These are phyloP conservation scores for Sceloporus undulatus DNA, from an alignment of 2,113 vertebrate genomes.

Conservation along the genomic window DNA sequence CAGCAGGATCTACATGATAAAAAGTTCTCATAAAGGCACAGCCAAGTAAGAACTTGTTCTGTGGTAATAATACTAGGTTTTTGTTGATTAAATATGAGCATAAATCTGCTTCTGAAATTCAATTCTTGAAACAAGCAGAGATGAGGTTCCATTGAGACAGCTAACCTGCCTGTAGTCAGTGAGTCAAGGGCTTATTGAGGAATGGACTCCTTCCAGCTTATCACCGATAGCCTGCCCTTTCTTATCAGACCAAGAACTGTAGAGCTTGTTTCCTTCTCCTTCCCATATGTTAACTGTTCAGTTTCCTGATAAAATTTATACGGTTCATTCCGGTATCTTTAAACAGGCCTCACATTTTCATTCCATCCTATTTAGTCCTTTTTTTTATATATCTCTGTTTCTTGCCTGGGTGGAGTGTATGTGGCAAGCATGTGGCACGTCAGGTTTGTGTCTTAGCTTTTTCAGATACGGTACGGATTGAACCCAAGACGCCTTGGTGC, in stretches of 20 bases:
- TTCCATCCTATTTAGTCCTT: not conserved
- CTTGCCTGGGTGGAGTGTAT: not conserved
- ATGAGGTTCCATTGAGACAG: too few species aligned
- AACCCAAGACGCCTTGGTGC: not conserved
- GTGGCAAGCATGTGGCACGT: not conserved
- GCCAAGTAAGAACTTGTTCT: too few species aligned
- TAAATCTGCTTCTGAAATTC: too few species aligned
- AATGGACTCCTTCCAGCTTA: too few species aligned
- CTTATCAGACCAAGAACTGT: not conserved
- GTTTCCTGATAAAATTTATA: not conserved
- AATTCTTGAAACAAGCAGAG: too few species aligned
- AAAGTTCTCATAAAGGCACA: too few species aligned
- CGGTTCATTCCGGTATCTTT: not conserved
- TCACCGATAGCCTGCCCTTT: too few species aligned
- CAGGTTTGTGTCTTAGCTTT: not conserved
- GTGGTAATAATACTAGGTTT: too few species aligned
- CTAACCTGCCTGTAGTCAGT: too few species aligned
- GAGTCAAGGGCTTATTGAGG: too few species aligned
- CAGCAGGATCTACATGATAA: too few species aligned
- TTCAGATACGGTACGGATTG: not conserved
- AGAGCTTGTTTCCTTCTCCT: not conserved
- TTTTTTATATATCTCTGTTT: not conserved
- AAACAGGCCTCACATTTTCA: not conserved
- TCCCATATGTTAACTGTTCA: not conserved
- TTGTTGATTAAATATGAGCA: too few species aligned